Conservation (phyloP, 2,888 invertebrate genomes). For the Sepioteuthis lessoniana region DNA sequence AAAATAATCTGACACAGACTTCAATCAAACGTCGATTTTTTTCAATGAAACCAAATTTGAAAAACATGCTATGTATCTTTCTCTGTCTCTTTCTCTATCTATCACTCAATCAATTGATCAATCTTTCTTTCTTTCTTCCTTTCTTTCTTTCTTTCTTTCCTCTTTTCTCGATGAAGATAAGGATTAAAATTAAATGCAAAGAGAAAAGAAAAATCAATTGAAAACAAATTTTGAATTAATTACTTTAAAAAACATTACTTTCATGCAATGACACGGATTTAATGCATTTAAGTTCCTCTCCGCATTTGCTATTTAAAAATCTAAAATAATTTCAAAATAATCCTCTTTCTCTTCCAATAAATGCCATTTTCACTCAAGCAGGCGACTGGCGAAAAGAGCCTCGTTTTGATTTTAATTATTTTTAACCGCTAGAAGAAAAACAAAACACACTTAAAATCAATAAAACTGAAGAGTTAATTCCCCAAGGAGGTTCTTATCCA, state of each 20-base stretch:
- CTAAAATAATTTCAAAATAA: constrained; percentile 1
- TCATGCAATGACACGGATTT: not conserved
- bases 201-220: not conserved
- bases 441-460: not conserved
- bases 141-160: not conserved
- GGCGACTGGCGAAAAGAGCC: not conserved
- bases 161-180: not conserved
- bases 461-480: constrained; percentile 2
- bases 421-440: not conserved
- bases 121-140: not conserved
- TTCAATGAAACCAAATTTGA: too few relatives aligned
- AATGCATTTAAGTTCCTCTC: not conserved
- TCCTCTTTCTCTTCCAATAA: constrained; percentile 9
- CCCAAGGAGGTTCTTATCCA: constrained; percentile 33
- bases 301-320: not conserved
- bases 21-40: too few relatives aligned
- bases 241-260: not conserved
- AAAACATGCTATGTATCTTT: too few relatives aligned
- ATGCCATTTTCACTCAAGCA: constrained; percentile 11
- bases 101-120: too few relatives aligned
- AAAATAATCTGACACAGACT: too few relatives aligned
- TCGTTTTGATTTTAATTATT: not conserved
- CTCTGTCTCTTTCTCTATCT: too few relatives aligned
- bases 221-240: not conserved
- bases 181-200: not conserved